phyloP scores from a whole-genome alignment of 2,113 vertebrate species.

The Glaucomys volans region DNA sequence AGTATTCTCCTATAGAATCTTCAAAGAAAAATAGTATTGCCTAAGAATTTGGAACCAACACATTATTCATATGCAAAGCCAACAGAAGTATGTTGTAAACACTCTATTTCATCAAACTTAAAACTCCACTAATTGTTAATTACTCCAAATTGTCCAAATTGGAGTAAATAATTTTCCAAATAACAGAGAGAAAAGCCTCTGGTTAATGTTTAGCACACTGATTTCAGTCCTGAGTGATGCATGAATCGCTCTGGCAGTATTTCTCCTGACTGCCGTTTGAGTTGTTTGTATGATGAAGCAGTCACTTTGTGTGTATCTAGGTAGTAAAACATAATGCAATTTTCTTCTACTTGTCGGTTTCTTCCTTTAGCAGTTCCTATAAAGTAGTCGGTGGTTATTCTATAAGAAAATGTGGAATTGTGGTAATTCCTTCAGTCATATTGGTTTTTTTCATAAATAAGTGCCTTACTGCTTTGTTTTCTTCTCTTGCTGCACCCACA shows the following conservation, averaged over 20 bases:
- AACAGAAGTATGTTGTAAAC: not conserved
- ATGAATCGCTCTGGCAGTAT: not conserved
- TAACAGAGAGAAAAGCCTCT: not conserved
- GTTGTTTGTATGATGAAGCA: not conserved
- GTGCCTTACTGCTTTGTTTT: not conserved
- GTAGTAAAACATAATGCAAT: not conserved
- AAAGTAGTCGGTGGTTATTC: not conserved
- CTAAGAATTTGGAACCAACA: not conserved
- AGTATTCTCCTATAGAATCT: not conserved
- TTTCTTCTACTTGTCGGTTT: not conserved
- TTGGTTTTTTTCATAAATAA: conserved; percentile 1
- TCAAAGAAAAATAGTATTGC: not conserved
- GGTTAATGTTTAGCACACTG: not conserved
- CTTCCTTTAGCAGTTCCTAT: not conserved
- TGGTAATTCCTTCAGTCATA: not conserved
- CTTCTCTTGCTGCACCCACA: not conserved
- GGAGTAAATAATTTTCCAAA: no score
- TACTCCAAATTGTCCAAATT: no score
- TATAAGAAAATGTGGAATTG: not conserved
- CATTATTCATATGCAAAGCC: not conserved
- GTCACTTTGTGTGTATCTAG: not conserved
- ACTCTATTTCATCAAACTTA: not conserved
- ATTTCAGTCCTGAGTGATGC: not conserved
- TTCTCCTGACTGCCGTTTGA: not conserved
- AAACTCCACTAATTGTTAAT: not conserved